Percentiles rank a stretch among this genome's conserved stretches.
These are phyloP conservation scores for Drosophila longiperda DNA, from an alignment of 2,888 invertebrate species.

Conservation along the genomic window DNA sequence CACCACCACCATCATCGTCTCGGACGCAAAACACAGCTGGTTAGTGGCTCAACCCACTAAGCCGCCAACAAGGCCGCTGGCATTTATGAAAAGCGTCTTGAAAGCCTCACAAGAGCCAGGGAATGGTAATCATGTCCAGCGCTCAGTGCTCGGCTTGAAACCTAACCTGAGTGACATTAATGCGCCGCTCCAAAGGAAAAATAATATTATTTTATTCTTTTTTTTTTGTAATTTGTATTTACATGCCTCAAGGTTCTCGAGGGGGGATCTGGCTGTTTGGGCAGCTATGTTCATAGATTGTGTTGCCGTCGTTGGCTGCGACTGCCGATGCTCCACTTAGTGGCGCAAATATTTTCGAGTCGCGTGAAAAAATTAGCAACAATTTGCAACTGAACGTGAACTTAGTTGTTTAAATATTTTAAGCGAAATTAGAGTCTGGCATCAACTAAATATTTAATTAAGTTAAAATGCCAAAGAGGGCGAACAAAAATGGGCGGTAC, in stretches of 20 bases:
- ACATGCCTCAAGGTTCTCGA: constrained; percentile 60
- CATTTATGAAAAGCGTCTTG: constrained; percentile 62
- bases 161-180: constrained; percentile 58
- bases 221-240: constrained; percentile 48
- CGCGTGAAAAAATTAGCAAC: constrained; percentile 69
- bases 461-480: constrained; percentile 13
- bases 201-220: constrained; percentile 54
- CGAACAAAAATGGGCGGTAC: constrained; percentile 2
- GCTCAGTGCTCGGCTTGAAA: constrained; percentile 12
- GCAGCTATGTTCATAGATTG: constrained; percentile 1
- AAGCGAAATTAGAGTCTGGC: constrained; percentile 14
- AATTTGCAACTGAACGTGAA: constrained; percentile 56
- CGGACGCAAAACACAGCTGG: constrained; percentile 23
- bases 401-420: constrained; percentile 24
- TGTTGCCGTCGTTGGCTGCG: constrained; percentile 4
- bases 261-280: constrained; percentile 14
- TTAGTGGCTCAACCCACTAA: constrained; percentile 52
- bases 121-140: constrained; percentile 58
- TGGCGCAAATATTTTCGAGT: constrained; percentile 58
- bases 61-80: constrained; percentile 68
- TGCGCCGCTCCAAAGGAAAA: constrained; percentile 56
- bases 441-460: constrained; percentile 47
- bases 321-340: constrained; percentile 62
- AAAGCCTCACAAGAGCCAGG: constrained; percentile 24
- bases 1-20: background rate